These are phyloP conservation scores for Desmophyllum pertusum DNA, from an alignment of 92 coral and sea anemone genomes.

Conservation along the genomic window DNA sequence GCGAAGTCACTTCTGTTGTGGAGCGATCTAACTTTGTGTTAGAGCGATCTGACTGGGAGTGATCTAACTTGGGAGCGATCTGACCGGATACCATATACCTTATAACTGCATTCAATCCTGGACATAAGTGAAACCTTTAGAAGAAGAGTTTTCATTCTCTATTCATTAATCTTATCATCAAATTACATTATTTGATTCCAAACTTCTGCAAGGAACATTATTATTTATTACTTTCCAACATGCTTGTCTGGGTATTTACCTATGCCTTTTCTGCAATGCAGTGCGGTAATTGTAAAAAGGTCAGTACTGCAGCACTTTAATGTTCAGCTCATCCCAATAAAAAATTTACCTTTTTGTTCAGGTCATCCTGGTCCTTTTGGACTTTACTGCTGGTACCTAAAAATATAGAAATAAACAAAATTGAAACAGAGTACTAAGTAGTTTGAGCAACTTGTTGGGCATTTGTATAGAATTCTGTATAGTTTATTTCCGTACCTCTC, in stretches of 20 bases:
- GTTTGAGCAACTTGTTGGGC: not conserved
- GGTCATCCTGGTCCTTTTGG: conserved; percentile 1
- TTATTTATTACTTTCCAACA: not conserved
- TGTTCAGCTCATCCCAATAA: not conserved
- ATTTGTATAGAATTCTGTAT: conserved; percentile 15
- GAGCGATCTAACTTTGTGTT: no score
- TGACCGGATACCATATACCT: no score
- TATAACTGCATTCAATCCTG: no score
- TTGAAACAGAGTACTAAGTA: not conserved
- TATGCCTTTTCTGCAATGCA: not conserved
- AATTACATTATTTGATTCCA: not conserved
- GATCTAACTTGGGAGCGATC: no score
- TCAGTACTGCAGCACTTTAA: not conserved
- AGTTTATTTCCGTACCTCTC: conserved; percentile 12
- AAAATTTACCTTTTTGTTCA: not conserved
- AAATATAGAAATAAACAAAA: not conserved
- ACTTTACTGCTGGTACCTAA: conserved; percentile 6
- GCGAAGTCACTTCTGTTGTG: no score
- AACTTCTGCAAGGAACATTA: conserved; percentile 5
- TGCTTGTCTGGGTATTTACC: not conserved
- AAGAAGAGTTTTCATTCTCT: conserved; percentile 1
- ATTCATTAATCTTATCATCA: not conserved
- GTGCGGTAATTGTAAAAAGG: not conserved
- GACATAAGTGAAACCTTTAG: no score
- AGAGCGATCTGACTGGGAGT: no score